These are phyloP conservation scores for Choloepus hoffmanni DNA, from an alignment of 2,113 vertebrate genomes.

Conservation along the genomic window DNA sequence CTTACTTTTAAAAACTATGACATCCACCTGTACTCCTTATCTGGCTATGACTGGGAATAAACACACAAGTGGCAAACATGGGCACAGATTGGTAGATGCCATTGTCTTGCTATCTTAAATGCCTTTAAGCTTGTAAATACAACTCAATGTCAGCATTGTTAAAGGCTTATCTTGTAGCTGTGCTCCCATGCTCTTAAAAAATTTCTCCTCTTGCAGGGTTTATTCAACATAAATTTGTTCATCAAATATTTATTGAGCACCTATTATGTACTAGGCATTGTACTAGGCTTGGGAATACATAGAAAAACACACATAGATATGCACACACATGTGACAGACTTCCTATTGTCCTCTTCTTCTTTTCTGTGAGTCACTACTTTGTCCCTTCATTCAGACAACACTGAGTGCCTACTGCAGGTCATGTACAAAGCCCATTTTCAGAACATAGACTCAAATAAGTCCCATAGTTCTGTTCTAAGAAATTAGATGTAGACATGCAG, in stretches of 20 bases:
- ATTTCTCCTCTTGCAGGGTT: slow-evolving; percentile 35
- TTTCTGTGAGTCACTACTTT: slow-evolving; percentile 9
- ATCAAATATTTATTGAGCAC: slow-evolving; percentile 42
- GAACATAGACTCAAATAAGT: background rate
- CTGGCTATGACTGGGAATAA: background rate
- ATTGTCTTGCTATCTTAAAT: background rate
- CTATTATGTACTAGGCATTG: background rate
- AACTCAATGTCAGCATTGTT: background rate
- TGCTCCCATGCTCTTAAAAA: slow-evolving; percentile 12
- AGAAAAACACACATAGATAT: background rate
- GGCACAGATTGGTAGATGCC: background rate
- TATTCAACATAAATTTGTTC: slow-evolving; percentile 37
- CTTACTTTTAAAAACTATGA: background rate
- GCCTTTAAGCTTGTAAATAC: background rate
- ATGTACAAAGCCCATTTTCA: background rate
- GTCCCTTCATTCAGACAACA: background rate
- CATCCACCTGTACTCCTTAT: background rate
- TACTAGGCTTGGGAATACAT: background rate
- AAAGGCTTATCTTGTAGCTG: slow-evolving; percentile 38
- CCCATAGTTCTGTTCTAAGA: background rate
- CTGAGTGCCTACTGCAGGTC: background rate
- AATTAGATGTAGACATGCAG: background rate
- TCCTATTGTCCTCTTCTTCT: background rate
- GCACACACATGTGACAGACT: background rate
- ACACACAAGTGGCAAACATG: background rate